These are phyloP conservation scores for Phallusia fumigata DNA, from an alignment of 23 tunicate genomes.

Conservation along the genomic window DNA sequence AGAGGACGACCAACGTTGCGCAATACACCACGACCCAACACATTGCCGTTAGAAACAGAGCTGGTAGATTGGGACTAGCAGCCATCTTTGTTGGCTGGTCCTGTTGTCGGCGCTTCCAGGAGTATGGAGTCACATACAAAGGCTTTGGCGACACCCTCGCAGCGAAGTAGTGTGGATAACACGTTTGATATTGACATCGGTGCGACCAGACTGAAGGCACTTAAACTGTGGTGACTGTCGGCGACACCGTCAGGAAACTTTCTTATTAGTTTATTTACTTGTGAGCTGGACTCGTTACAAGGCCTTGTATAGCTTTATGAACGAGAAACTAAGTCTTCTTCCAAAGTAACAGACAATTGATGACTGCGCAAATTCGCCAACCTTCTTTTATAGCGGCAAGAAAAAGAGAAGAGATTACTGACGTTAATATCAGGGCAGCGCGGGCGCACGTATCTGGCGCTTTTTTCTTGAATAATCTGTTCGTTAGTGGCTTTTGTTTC, in stretches of 20 bases:
- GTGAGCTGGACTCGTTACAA: background rate
- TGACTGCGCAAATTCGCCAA: background rate
- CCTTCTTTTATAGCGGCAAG: background rate
- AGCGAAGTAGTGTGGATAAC: background rate
- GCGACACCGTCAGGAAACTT: no score
- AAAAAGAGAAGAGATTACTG: background rate
- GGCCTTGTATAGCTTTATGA: background rate
- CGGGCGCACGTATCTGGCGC: background rate
- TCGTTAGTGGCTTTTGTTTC: conserved; percentile 1
- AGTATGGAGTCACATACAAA: background rate
- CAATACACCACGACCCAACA: background rate
- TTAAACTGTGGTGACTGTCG: background rate
- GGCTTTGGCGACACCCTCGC: background rate
- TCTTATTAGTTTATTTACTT: no score
- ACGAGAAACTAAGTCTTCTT: background rate
- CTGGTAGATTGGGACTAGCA: background rate
- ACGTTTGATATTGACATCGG: background rate
- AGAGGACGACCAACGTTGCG: conserved; percentile 6
- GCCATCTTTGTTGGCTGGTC: background rate
- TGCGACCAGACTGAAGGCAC: background rate
- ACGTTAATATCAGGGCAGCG: background rate
- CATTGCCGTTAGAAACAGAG: background rate
- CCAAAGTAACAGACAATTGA: background rate
- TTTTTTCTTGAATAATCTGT: background rate
- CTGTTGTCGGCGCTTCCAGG: background rate